Base-by-base conservation (phyloP, 2,113 vertebrate genomes). In the Piaya cayana region DNA sequence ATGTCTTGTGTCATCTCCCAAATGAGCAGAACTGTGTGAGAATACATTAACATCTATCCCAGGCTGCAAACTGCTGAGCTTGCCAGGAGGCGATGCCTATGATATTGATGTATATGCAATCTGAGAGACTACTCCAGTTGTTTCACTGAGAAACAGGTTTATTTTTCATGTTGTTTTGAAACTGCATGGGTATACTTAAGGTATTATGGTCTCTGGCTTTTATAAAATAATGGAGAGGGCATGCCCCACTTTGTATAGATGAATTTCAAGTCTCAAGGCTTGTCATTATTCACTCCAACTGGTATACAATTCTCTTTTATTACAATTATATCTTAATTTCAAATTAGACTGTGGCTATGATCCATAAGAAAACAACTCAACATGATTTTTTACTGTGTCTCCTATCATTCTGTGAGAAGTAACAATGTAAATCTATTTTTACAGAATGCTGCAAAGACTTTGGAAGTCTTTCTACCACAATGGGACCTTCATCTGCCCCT, bases 81-180 rank as follows among this genome's bases (percentile, higher is more conserved):
- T 47, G 27, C 43, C 39, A 59, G 60, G 37, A 75, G 25, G 11
- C 2, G 10, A 15, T 2, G 10, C 27, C 29, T 0, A 0, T 12
- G 9, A 29, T 69, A 20, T 11, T 62, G 32, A 50, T 53, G 23
- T 39, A 22, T 82, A 36, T 26, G 59, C 22, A 37, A 10, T 12
- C 27, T 82, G 30, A n/a, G 70, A 63, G 25, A 62, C 42, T 50
- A 53, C n/a, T 5, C 21, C 11, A 2, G 23, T 2, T 26, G 15
- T 14, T 53, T 70, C 29, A 56, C 13, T 32, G 32, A 56, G 50
- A 90, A 78, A 5, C 2, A 47, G 23, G 2, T 1, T 27, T 32
- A 68, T 74, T 87, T 58, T 76, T 72, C 27, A 26, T 9, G 5
- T 25, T 62, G 18, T 71, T 81, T 55, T 53, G 45, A 74, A 92